Base-by-base conservation (phyloP, 2,113 vertebrate species). In the Oryzias celebensis region DNA sequence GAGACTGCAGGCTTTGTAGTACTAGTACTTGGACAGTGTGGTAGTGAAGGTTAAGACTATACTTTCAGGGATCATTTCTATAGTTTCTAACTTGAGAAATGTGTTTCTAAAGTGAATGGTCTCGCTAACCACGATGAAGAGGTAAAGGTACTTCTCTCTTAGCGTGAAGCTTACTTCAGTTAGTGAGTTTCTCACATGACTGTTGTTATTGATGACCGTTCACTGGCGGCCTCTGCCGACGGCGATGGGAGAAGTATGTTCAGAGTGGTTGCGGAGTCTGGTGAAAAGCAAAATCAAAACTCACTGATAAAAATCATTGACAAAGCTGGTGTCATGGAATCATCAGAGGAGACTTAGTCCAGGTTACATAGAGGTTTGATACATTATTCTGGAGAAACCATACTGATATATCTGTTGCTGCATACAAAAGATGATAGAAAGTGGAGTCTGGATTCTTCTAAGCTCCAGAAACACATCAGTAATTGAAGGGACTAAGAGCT, bases 51-150 rank as follows among this genome's bases (percentile, higher is more conserved):
- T 41, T 24, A 86, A 82, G 84, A 89, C 87, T 87, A 88, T 91
- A 89, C 88, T 89, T 90, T 90, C 85, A 90, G 87, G 87, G 85
- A 89, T 90, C 80, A 87, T 90, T 87, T 90, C 83, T 91, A 87
- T 88, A 91, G 88, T 89, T 41, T 0, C 0, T 71, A 0, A 86
- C 77, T 88, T 52, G 80, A 74, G 88, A 83, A 86, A 83, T 88
- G 87, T 73, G 80, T 75, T 84, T 78, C 74, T 59, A 85, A 83
- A 73, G 0, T 61, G 87, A 70, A 22, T 69, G 50, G 82, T 85
- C 85, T 85, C 81, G 75, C 85, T 71, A 75, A 16, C 70, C 83
- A 90, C 75, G 87, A 87, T 89, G 89, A 90, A 0, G 87, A 90
- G 65, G 0, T 0, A 0, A 0, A 24, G 79, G 70, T 75, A 52